A percentile compares a stretch with the other conserved stretches of the same genome.
Evolutionary conservation across 2,888 invertebrate genomes (phyloP).

Genomic region (Athalia circularis): DNA sequence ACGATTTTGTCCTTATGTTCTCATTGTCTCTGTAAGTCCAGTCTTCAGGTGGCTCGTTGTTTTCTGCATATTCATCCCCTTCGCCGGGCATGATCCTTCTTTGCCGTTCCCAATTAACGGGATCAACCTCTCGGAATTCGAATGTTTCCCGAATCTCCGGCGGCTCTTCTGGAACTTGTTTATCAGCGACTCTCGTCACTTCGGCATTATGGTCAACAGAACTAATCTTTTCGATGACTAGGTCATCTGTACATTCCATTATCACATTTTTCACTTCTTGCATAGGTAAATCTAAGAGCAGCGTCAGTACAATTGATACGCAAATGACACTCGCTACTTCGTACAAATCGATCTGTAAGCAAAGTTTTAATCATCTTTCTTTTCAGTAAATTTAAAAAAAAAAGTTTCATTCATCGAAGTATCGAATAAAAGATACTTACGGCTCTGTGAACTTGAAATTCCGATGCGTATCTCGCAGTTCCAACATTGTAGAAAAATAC

Average conservation of each 20-base stretch:
- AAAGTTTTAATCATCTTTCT: conserved; percentile 39
- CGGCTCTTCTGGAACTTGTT: conserved; percentile 37
- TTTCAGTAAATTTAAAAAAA: conserved; percentile 4
- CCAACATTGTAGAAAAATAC: conserved; percentile 82
- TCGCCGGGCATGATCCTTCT: conserved; percentile 53
- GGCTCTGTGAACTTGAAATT: conserved; percentile 77
- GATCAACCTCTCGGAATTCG: conserved; percentile 45
- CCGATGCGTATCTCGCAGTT: conserved; percentile 78
- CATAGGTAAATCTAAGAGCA: conserved; percentile 82
- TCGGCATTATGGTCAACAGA: conserved; percentile 18
- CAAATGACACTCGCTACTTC: conserved; percentile 77
- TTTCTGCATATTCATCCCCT: conserved; percentile 45
- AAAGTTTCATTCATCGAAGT: conserved; percentile 46
- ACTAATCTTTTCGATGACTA: conserved; percentile 14
- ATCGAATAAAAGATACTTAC: conserved; percentile 72
- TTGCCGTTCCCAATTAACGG: conserved; percentile 47
- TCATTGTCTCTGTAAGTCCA: conserved; percentile 46
- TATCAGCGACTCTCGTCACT: conserved; percentile 5
- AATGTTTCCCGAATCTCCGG: conserved; percentile 41
- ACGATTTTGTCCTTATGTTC: conserved; percentile 46
- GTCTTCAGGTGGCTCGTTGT: conserved; percentile 49
- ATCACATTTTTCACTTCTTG: conserved; percentile 76
- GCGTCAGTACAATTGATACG: conserved; percentile 77
- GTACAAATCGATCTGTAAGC: conserved; percentile 76
- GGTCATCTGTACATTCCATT: conserved; percentile 67